Evolutionary conservation across 2,888 invertebrate genomes (phyloP).

Genomic region (Xestia c-nigrum): DNA sequence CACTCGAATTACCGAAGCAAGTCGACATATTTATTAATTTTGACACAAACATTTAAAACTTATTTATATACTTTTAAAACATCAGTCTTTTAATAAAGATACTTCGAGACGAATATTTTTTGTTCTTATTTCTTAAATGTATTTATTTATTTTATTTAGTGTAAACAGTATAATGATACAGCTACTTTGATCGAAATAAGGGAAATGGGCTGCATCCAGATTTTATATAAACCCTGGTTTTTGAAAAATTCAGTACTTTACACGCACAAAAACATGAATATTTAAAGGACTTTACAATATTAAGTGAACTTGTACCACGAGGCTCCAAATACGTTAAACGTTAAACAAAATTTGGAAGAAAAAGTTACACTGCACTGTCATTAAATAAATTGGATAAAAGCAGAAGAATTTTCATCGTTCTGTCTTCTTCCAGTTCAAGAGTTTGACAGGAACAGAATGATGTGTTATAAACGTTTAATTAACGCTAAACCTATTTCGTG

Average conservation of each 20-base stretch:
- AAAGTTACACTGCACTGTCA: neutral
- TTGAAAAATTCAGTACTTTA: neutral
- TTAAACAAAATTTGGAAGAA: neutral
- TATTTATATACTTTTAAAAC: constrained; percentile 75
- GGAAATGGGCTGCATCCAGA: constrained; percentile 2
- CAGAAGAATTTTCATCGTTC: neutral
- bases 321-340: neutral
- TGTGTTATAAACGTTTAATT: neutral
- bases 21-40: constrained; percentile 45
- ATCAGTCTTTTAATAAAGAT: constrained; percentile 86
- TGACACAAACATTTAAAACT: constrained; percentile 71
- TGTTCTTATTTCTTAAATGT: constrained; percentile 43
- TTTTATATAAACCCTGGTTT: neutral
- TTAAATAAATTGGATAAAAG: neutral
- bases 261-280: neutral
- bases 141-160: constrained; percentile 26
- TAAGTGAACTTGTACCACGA: neutral
- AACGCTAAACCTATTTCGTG: neutral
- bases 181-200: constrained; percentile 11
- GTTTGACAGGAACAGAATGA: neutral
- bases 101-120: constrained; percentile 64
- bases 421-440: neutral
- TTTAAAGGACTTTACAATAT: neutral
- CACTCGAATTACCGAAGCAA: constrained; percentile 29
- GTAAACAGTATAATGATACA: constrained; percentile 6